Conservation (phyloP, 2,113 vertebrate genomes). For the Rhinolophus ferrumequinum region DNA sequence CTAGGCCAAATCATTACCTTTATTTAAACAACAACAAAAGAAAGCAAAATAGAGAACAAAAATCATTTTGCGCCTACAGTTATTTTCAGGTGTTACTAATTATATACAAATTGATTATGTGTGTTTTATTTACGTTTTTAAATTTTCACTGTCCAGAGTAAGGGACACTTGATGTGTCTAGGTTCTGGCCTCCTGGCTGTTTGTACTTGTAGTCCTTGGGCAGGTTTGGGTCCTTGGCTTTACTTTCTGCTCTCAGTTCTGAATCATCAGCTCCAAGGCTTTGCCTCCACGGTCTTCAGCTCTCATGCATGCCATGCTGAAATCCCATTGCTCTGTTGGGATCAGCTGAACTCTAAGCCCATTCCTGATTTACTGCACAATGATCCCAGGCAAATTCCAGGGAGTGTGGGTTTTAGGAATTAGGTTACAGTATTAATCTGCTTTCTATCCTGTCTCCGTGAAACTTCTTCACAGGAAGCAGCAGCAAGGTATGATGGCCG, state of each 20-base stretch:
- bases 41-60: background rate
- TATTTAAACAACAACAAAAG: background rate
- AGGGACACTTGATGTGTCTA: background rate
- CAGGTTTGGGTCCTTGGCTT: background rate
- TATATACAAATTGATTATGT: background rate
- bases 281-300: background rate
- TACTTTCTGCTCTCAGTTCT: background rate
- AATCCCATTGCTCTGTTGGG: background rate
- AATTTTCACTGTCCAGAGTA: background rate
- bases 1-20: background rate
- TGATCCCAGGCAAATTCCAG: background rate
- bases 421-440: rapidly evolving
- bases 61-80: background rate
- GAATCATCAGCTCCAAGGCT: background rate
- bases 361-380: background rate
- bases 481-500: rapidly evolving
- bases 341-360: background rate
- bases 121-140: background rate
- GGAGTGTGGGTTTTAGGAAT: background rate
- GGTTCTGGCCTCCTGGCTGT: background rate
- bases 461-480: background rate
- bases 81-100: background rate
- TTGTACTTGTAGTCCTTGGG: background rate
- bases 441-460: background rate
- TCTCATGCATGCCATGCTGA: background rate